Evolutionary conservation across 2,888 invertebrate genomes (phyloP), one percentile per base, ranked within the genome.

Genomic region (Parapristionchus giblindavisi): DNA sequence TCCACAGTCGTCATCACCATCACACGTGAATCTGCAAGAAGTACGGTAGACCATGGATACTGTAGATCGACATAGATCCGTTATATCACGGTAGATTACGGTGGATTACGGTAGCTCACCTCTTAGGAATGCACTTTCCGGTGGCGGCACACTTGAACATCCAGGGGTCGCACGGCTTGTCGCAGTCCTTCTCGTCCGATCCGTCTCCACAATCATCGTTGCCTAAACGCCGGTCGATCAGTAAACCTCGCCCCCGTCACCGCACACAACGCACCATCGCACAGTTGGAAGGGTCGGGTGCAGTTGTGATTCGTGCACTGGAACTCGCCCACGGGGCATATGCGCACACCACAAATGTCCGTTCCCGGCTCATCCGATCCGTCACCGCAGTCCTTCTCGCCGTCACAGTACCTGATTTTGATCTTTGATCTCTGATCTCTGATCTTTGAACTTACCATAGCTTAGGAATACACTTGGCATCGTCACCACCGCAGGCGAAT

Each of bases 261-360:
- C 36, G 34, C 58, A 58, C 58, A 21, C 40, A 4, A 36, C 71
- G 66, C 60, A 24, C 95, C 95, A 81, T 96, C 95, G 87, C 94
- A 96, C 77, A 96, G 93, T 0, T 94, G 94, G 1, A 95, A 94
- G 5, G 94, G 87, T 94, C 96, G 88, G 1, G 95, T 95, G 87
- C 96, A 97, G 89, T 94, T 95, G 38, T 93, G 93, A 88, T 96
- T 96, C 78, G 92, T 92, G 88, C 96, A 97, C 86, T 97, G 96
- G 93, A 95, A 97, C 51, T 94, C 93, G n/a, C 96, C 96, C 0
- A 88, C 85, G 3, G 86, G 84, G 72, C 88, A 88, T 58, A 88
- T 84, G 29, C 87, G 76, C 48, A 79, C 75, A 8, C 81, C 86
- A 68, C 87, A 87, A 51, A 85, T 81, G 68, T 81, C 84, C 60